Conservation (phyloP, 1,140 invertebrate species). For the Manduca sexta region DNA sequence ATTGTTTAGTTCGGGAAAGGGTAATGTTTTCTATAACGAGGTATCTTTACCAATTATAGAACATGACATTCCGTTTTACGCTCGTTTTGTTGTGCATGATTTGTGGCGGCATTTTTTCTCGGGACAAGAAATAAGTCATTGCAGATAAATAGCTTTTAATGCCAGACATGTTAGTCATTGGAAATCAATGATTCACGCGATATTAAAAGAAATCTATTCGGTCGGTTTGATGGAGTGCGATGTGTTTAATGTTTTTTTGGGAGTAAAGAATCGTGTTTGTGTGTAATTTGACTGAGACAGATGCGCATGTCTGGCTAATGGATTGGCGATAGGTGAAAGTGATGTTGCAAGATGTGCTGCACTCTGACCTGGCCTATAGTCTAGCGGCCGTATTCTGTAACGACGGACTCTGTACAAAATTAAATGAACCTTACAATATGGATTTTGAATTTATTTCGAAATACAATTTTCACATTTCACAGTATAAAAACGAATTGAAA, state of each 20-base stretch:
- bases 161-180: neutral
- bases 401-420: too few species aligned
- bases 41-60: constrained; percentile 26
- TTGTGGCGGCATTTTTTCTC: neutral
- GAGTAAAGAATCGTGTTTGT: constrained; percentile 33
- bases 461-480: too few species aligned
- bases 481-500: too few species aligned
- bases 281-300: constrained; percentile 33
- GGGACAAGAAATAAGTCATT: neutral
- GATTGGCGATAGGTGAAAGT: constrained; percentile 41
- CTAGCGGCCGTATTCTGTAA: constrained; percentile 11
- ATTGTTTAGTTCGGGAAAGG: constrained; percentile 47
- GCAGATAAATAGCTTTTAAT: constrained; percentile 4
- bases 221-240: neutral
- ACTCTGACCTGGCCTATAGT: constrained; percentile 35
- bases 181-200: constrained; percentile 5
- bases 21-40: constrained; percentile 42
- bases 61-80: constrained; percentile 8
- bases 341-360: constrained; percentile 32
- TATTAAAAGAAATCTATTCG: constrained; percentile 3
- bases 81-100: constrained; percentile 1
- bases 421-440: too few species aligned
- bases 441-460: too few species aligned
- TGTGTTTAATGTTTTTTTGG: constrained; percentile 4
- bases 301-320: constrained; percentile 38